phyloP scores from a whole-genome alignment of 2,797 vertebrate genomes.

The Parauchenoglanis ngamensis region DNA sequence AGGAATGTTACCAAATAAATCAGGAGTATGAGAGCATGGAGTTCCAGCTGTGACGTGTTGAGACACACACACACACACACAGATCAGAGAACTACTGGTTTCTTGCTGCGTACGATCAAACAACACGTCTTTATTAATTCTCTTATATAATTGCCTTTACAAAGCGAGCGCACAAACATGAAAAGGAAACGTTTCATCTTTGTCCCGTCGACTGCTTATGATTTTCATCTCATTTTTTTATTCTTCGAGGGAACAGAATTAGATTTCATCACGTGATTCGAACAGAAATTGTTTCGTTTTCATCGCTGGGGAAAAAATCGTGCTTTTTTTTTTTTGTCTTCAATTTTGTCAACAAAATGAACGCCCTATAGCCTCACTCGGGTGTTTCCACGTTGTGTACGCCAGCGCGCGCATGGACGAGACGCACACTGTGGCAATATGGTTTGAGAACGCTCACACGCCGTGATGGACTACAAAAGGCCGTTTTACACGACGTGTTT shows the following conservation, averaged over 20 bases:
- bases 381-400: background rate
- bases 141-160: background rate
- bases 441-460: background rate
- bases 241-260: background rate
- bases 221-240: background rate
- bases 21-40: background rate
- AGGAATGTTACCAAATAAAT: background rate
- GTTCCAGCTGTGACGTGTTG: background rate
- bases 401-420: background rate
- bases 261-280: background rate
- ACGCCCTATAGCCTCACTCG: background rate
- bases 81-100: background rate
- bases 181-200: background rate
- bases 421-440: background rate
- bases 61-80: background rate
- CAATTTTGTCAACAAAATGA: background rate
- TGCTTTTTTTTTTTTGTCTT: no score
- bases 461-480: conserved; percentile 9
- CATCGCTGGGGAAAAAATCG: background rate
- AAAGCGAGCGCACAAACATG: background rate
- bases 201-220: background rate
- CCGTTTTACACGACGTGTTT: conserved; percentile 1
- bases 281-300: background rate
- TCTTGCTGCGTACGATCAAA: background rate
- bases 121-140: background rate